Percentiles rank a stretch among this genome's conserved stretches.
phyloP scores from a whole-genome alignment of 1,140 invertebrate genomes.

The Belonocnema kinseyi region DNA sequence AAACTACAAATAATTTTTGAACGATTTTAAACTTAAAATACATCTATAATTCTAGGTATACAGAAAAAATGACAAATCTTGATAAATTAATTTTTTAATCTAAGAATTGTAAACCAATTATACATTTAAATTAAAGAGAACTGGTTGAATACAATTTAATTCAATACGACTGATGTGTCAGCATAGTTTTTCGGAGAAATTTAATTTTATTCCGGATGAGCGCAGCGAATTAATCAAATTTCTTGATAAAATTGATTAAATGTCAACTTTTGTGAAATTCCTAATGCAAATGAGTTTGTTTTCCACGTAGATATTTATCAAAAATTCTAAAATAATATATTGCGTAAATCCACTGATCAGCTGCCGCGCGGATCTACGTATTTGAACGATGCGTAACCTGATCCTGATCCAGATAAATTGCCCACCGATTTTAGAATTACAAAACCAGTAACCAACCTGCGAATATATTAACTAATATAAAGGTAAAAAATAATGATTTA shows the following conservation, averaged over 20 bases:
- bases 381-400: constrained; percentile 12
- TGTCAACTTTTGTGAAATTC: background rate
- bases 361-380: background rate
- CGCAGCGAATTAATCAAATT: background rate
- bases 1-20: too few relatives aligned
- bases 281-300: constrained; percentile 17
- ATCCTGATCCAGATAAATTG: constrained; percentile 19
- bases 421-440: constrained; percentile 17
- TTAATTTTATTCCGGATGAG: background rate
- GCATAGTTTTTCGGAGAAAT: too few relatives aligned
- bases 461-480: background rate
- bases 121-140: too few relatives aligned
- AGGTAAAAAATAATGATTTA: background rate
- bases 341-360: constrained; percentile 3
- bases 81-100: too few relatives aligned
- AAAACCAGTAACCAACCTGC: background rate
- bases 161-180: too few relatives aligned
- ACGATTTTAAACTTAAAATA: too few relatives aligned
- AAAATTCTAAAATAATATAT: constrained; percentile 17
- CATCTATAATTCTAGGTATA: too few relatives aligned
- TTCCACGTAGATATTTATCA: constrained; percentile 12
- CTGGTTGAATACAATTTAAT: too few relatives aligned
- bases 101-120: too few relatives aligned
- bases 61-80: background rate
- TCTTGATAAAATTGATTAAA: background rate